Evolutionary conservation across 2,888 invertebrate genomes (phyloP).

Genomic region (Operophtera brumata): DNA sequence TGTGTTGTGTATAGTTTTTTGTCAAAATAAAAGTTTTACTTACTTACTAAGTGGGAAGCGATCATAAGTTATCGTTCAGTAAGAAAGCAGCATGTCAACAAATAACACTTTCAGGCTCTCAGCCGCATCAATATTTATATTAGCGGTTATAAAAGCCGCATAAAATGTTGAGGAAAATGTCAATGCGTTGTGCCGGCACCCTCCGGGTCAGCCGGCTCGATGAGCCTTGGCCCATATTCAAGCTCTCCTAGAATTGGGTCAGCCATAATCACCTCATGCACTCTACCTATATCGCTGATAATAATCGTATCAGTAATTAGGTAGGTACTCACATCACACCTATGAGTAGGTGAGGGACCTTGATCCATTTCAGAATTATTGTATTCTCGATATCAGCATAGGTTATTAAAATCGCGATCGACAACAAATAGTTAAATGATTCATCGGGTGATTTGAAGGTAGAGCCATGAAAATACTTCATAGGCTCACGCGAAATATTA

Average conservation of each 20-base stretch:
- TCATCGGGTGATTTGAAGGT: neutral
- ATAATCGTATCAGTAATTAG: constrained; percentile 42
- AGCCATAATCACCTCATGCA: constrained; percentile 39
- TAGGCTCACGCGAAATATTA: neutral
- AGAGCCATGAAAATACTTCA: neutral
- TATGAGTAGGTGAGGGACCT: constrained; percentile 33
- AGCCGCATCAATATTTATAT: constrained; percentile 12
- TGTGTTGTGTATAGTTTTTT: no score
- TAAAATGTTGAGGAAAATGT: constrained; percentile 34
- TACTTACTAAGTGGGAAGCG: no score
- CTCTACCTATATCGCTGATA: constrained; percentile 36
- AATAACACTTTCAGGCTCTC: constrained; percentile 3
- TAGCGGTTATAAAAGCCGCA: constrained; percentile 18
- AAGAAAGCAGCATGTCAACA: constrained; percentile 5
- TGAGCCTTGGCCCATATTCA: constrained; percentile 63
- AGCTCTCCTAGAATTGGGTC: constrained; percentile 48
- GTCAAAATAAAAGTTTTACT: no score
- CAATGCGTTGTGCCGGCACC: constrained; percentile 32
- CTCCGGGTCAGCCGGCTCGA: constrained; percentile 47
- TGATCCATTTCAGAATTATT: constrained; percentile 38
- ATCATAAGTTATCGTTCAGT: constrained; percentile 3
- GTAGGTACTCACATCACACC: constrained; percentile 19
- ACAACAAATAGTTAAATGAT: constrained; percentile 9
- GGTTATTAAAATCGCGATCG: constrained; percentile 1
- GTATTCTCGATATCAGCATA: constrained; percentile 16